Evolutionary conservation across 2,888 invertebrate species (phyloP), one percentile per base, ranked within the genome.

Genomic region (Dysmachus trigonus): DNA sequence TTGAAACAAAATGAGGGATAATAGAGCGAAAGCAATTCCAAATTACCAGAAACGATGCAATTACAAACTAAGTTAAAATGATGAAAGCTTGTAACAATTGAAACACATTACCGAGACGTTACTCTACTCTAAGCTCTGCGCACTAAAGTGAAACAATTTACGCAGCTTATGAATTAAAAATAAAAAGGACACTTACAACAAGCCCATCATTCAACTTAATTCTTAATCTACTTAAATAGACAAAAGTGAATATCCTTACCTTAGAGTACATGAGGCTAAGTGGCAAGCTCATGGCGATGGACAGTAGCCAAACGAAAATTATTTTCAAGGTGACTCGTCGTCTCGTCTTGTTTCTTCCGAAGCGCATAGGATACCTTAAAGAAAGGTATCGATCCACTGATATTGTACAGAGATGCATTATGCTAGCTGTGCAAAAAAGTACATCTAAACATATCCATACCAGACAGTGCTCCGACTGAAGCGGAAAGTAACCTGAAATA

Each of bases 401-500:
- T 91, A 99, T 98, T 71, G 98, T 98, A 91, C 98, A 98, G 72
- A 99, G 94, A 92, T 99, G 99, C 95, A 99, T 97, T 90, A 99
- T 99, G 88, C 98, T 98, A 1, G 98, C 98, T 0, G 99, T 99
- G 92, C 99, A 99, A 91, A 98, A 97, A 0, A 99, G 93, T 1
- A 99, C 98, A 92, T 99, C 99, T 90, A 98, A 94, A 89, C 97
- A 97, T 89, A 98, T 97, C 98, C 98, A 99, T 84, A 96, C 96
- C 89, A 99, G 94, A 91, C 98, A 98, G 92, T 96, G 97, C 82
- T 96, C 95, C 4, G 97, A 95, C 7, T 96, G 95, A 84, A 97
- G 92, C 0, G 97, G 97, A 90, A 97, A 97, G 90, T 96, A 95
- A 77, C 97, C 97, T 97, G 94, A 62, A 93, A 93, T 88, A 88